Base-by-base conservation (phyloP, 2,797 vertebrate genomes). In the Dendrocincla fuliginosa region DNA sequence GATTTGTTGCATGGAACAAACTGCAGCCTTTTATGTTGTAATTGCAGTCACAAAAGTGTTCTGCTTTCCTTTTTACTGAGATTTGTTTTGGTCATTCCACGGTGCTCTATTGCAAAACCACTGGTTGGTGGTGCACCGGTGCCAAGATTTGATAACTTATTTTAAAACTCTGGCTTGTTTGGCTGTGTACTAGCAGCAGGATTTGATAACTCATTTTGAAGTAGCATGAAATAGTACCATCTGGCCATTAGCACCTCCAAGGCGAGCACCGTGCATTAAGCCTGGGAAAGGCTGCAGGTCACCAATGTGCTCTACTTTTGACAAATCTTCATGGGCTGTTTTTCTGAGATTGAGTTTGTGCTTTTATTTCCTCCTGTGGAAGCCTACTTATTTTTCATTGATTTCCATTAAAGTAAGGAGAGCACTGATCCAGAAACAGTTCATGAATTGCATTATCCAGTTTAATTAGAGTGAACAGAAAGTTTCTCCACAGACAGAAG, bases 391-490 rank as follows among this genome's bases (percentile, higher is more conserved):
- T 87, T 97, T 97, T 96, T 96, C 93, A 97, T 96, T 95, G 95
- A 98, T 97, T 98, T 97, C 93, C 89, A 84, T 93, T 98, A 96
- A 95, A 96, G 88, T 90, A 76, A 95, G 89, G 93, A 96, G 59
- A 97, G 95, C 96, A 78, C 82, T 96, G 96, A 92, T 97, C 95
- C 96, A 97, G 97, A 98, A 97, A 97, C 84, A 92, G 90, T 88
- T 93, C 94, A 92, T 93, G 93, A 97, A 97, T 97, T 96, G 81
- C 91, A 97, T 97, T 98, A 97, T 89, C 91, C 96, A 93, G 93
- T 98, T 97, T 97, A 98, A 98, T 98, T 98, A 98, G 93, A 95
- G 69, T 73, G 94, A 97, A 96, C 81, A 95, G 88, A 94, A 96
- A 96, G 84, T 96, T 97, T 90, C 75, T 93, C 30, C 75, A 42